Base-by-base conservation (phyloP, 2,113 vertebrate genomes). In the Callithrix jacchus region DNA sequence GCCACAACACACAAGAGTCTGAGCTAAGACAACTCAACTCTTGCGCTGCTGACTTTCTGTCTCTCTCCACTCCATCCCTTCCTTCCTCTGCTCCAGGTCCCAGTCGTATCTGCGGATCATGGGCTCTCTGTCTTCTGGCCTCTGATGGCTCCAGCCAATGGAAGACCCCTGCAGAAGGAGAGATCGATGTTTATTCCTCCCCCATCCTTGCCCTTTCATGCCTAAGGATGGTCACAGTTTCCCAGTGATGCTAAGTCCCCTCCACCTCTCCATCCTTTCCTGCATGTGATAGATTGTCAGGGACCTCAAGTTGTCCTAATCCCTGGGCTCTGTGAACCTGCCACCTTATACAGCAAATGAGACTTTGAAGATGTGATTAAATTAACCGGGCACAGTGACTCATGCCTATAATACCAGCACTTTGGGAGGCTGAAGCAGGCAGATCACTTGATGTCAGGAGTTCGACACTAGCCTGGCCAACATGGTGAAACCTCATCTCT, bases 141-240 rank as follows among this genome's bases (percentile, higher is more conserved):
- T 82, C 90, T 42, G 8, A 66, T 0, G 52, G 5, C 52, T 8
- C 42, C 20, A 49, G 49, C 32, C 30, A 27, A 1, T 0, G 18
- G 30, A 32, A 42, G 66, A 21, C 17, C 1, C 18, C 9, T 10
- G 74, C 21, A 73, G 54, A 64, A 49, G 8, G 10, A 83, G 56
- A 56, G 17, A 45, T 42, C 3, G 2, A 8, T 20, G 7, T 40
- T 42, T n/a, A 25, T n/a, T 91, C 61, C 42, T 70, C 5, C 79
- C 3, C 20, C 1, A 7, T 3, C 3, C 6, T n/a, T 30, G 4
- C 8, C n/a, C 30, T 58, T 35, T 73, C 37, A 6, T 3, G 37
- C 83, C 17, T 25, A 37, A 27, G 27, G 14, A 11, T 58, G 45
- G 14, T 45, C 21, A 92, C 16, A 27, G 17, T 20, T 77, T 32